Base-by-base conservation (phyloP, 2,888 invertebrate genomes). In the Clusia tigrina region DNA sequence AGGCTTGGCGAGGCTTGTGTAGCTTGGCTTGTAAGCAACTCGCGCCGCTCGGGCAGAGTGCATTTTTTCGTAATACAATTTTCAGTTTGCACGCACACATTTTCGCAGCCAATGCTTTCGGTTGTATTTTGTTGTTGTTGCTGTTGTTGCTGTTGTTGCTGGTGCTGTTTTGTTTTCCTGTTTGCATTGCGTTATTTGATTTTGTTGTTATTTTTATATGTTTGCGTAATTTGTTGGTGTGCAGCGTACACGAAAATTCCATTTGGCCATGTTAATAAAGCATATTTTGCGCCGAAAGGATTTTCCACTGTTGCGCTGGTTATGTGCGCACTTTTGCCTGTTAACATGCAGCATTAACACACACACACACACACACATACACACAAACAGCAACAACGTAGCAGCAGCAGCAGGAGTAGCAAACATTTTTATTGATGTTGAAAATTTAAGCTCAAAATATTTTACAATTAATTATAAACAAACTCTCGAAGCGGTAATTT, bases 221-320 rank as follows among this genome's bases (percentile, higher is more conserved):
- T 42, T 42, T n/a, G n/a, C n/a, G n/a, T 42, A 6, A 42, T n/a
- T 5, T 42, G 42, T 42, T 6, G 9, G 9, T 42, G n/a, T 42
- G 42, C 42, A 3, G 42, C 48, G 20, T 48, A 48, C 48, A 48
- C 15, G 48, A 48, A 48, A 48, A 48, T 20, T 48, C 48, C 48
- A 48, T 48, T 48, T 48, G 48, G 48, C 48, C 48, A 48, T 22
- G 48, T 48, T 48, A 48, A 48, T 48, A 48, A 48, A 48, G 48
- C 48, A 15, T 22, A 48, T 42, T 42, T 42, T 42, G 42, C 42
- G 15, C n/a, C 15, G 2, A 42, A 42, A 15, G n/a, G 42, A 42
- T 42, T 42, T 42, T 42, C n/a, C 42, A 6, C n/a, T 42, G 42
- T 42, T 42, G 12, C n/a, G n/a, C n/a, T n/a, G n/a, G n/a, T n/a